These are phyloP conservation scores for Pseudomyrmex dendroicus DNA, from an alignment of 1,140 invertebrate species.

Conservation along the genomic window DNA sequence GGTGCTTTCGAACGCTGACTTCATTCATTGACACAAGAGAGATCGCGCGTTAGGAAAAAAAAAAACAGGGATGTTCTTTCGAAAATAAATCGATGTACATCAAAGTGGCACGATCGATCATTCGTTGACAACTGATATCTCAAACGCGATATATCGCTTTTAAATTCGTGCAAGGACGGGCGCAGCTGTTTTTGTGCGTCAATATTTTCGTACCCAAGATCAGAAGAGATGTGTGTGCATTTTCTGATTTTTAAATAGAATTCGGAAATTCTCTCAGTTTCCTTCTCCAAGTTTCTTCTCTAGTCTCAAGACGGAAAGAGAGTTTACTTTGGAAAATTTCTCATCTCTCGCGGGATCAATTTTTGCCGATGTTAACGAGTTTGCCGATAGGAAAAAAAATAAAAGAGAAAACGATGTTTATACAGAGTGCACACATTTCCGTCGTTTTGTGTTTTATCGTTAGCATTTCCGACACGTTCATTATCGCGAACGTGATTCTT, in stretches of 20 bases:
- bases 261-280: background rate
- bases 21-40: background rate
- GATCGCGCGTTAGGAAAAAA: background rate
- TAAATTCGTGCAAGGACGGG: background rate
- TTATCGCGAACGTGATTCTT: conserved; percentile 42
- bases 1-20: background rate
- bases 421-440: conserved; percentile 18
- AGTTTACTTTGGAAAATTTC: background rate
- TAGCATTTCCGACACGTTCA: conserved; percentile 27
- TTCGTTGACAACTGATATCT: background rate
- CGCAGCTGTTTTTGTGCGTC: background rate
- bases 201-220: conserved; percentile 12
- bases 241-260: background rate
- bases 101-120: background rate
- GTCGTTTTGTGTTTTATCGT: background rate
- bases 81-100: background rate
- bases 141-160: background rate
- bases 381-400: background rate
- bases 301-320: no score
- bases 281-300: no score
- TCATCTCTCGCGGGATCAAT: background rate
- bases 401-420: background rate
- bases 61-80: background rate
- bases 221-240: background rate
- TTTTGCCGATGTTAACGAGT: background rate